Evolutionary conservation across 2,888 invertebrate genomes (phyloP).

Genomic region (Uropetala carovei): DNA sequence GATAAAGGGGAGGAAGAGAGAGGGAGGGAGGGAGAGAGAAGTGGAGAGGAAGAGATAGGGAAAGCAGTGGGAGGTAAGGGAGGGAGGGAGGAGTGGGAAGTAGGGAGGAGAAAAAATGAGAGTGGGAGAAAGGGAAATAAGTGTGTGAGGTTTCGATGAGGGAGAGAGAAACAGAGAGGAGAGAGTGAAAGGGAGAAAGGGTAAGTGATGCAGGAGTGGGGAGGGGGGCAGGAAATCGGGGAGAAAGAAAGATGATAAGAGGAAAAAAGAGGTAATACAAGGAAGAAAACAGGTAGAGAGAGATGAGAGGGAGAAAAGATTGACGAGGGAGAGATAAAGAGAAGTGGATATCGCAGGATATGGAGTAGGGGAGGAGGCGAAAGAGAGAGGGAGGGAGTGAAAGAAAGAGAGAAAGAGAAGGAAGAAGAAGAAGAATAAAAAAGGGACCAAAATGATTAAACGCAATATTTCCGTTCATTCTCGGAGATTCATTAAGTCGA

Average conservation of each 20-base stretch:
- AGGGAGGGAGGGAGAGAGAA: background rate
- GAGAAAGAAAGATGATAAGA: too few relatives aligned
- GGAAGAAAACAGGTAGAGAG: background rate
- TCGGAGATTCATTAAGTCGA: conserved; percentile 23
- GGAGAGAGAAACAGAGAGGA: background rate
- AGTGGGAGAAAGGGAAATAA: background rate
- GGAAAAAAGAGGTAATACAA: too few relatives aligned
- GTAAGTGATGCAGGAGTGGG: background rate
- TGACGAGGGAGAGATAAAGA: background rate
- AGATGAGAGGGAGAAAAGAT: background rate
- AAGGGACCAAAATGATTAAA: background rate
- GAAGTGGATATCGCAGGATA: background rate
- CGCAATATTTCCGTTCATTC: background rate
- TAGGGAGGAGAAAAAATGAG: background rate
- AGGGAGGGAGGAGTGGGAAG: background rate
- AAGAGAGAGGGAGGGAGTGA: background rate
- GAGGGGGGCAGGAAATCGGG: background rate
- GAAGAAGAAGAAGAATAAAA: background rate
- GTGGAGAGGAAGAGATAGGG: background rate
- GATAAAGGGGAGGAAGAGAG: background rate
- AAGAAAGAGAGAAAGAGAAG: background rate
- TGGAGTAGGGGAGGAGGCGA: background rate
- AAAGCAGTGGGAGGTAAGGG: background rate
- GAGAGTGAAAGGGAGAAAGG: background rate
- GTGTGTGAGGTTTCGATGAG: too few relatives aligned